Evolutionary conservation across 2,797 vertebrate genomes (phyloP).

Genomic region (Sternarchorhynchus goeldii): DNA sequence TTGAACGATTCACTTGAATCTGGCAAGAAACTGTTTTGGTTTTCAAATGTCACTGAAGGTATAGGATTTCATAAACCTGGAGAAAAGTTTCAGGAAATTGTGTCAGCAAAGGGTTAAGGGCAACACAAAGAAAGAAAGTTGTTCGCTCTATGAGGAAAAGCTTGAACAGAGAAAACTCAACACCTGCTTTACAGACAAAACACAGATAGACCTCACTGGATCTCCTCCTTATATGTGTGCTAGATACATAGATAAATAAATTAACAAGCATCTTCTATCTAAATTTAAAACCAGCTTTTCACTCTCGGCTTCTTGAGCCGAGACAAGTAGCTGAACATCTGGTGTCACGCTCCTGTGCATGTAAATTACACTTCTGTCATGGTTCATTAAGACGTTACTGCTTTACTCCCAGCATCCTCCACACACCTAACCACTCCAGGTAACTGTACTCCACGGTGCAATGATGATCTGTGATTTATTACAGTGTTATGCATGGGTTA

Average conservation of each 20-base stretch:
- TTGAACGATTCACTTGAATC: too few relatives aligned
- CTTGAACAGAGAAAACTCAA: too few relatives aligned
- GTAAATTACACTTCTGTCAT: conserved; percentile 48
- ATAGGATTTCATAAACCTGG: not conserved
- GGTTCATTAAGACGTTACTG: conserved; percentile 52
- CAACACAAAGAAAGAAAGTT: not conserved
- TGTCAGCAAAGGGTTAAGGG: not conserved
- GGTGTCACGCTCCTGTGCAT: conserved; percentile 46
- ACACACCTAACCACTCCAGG: not conserved
- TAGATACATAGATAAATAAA: not conserved
- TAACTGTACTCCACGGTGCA: not conserved
- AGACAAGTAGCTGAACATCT: conserved; percentile 45
- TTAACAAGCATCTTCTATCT: conserved; percentile 2
- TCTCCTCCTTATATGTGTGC: not conserved
- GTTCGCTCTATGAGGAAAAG: too few relatives aligned
- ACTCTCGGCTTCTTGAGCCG: conserved; percentile 20
- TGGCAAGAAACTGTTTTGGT: too few relatives aligned
- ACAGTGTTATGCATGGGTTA: not conserved
- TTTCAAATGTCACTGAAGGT: not conserved
- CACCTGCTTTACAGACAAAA: too few relatives aligned
- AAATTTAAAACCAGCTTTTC: conserved; percentile 36
- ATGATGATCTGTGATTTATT: conserved; percentile 29
- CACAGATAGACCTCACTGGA: not conserved
- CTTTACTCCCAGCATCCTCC: conserved; percentile 30
- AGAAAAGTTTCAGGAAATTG: not conserved